Evolutionary conservation across 2,797 vertebrate genomes (phyloP).

Genomic region (Macroramphosus scolopax): DNA sequence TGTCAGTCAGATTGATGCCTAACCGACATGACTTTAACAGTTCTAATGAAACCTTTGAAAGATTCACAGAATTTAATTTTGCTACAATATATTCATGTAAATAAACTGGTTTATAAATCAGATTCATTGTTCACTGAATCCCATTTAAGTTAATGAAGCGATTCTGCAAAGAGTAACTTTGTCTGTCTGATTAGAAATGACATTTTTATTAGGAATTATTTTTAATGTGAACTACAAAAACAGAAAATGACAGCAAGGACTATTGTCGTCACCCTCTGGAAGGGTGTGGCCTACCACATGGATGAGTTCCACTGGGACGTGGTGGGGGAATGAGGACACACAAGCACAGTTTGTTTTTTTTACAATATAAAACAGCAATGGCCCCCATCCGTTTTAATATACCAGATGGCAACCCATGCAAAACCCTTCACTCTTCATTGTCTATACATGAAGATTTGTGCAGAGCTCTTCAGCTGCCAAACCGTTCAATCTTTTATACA

Average conservation of each 20-base stretch:
- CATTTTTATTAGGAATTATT: constrained; percentile 85
- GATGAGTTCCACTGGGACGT: constrained; percentile 71
- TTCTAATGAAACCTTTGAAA: no score
- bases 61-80: no score
- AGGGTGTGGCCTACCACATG: constrained; percentile 84
- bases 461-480: constrained; percentile 82
- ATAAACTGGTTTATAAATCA: no score
- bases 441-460: constrained; percentile 73
- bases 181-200: constrained; percentile 48
- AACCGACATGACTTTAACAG: no score
- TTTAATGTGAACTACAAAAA: constrained; percentile 96
- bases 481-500: constrained; percentile 80
- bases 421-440: constrained; percentile 68
- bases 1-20: no score
- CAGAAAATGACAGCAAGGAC: constrained; percentile 88
- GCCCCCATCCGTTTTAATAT: constrained; percentile 76
- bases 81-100: no score
- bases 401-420: constrained; percentile 86
- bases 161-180: not conserved
- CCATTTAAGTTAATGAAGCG: constrained; percentile 3
- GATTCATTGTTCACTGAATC: not conserved
- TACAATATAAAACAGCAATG: constrained; percentile 97
- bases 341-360: constrained; percentile 80
- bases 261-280: constrained; percentile 86
- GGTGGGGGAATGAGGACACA: constrained; percentile 74